Base-by-base conservation (phyloP, 2,888 invertebrate genomes). In the Heliconius ethilla region DNA sequence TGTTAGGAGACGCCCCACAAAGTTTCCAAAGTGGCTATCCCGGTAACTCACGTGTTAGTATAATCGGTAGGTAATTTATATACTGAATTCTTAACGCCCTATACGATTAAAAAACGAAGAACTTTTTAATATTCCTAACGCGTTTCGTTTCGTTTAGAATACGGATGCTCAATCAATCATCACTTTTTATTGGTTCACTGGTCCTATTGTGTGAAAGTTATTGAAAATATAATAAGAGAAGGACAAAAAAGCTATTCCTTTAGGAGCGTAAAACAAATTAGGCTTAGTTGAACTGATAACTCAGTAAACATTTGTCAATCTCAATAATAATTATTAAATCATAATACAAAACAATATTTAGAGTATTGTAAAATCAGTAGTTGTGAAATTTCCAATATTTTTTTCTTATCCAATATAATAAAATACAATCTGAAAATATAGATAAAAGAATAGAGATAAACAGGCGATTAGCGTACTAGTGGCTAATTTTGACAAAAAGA, bases 11-110 rank as follows among this genome's bases (percentile, higher is more conserved):
- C 70, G 79, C 75, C 77, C 76, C 76, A 79, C 78, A 74, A 45
- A 59, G 63, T 78, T 75, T 55, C 63, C 63, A 29, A 63, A 27
- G n/a, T 37, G n/a, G 37, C 40, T 63, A 45, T 86, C 85, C 87
- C 87, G 88, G 88, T 83, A 80, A 81, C 85, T 90, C 90, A 89
- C 87, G 87, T 84, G 89, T 88, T 90, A 84, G 86, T 85, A 87
- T 91, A 90, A 92, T 89, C 89, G 90, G 87, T 86, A 87, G 85
- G 87, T 92, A 92, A 93, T 92, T 92, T 92, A 92, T 91, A 89
- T 86, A 87, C 86, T 86, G 84, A 88, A 89, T 89, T 89, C 87
- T 87, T 86, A 88, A 92, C 91, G 91, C 91, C 90, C 87, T 86
- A 85, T 83, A 83, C 87, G 84, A 90, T 90, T 91, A 89, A 91